Base-by-base conservation (phyloP, 2,113 vertebrate species). In the Gorsachius goisagi region DNA sequence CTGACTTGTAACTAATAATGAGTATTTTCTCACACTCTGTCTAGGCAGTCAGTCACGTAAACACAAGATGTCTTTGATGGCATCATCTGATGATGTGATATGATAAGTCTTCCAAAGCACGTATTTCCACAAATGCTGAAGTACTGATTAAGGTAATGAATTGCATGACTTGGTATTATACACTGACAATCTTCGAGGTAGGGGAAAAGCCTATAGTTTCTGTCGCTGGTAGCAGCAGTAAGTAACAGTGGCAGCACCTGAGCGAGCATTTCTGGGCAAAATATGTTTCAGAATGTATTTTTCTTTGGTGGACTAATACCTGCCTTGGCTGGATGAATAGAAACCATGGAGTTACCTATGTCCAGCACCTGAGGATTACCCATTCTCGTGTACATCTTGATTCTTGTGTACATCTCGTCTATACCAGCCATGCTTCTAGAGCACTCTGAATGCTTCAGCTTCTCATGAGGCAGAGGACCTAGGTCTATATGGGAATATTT, bases 21-120 rank as follows among this genome's bases (percentile, higher is more conserved):
- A 90, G 23, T n/a, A 59, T 94, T 93, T 96, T 92, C 83, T 85
- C 77, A 50, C 86, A 69, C 64, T 88, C 47, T 88, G 56, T 86
- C 88, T 96, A 88, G 82, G 84, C 73, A 81, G 72, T 81, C 89
- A 93, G 56, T 92, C 74, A 60, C 78, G 72, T 72, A 93, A 95
- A 94, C 85, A 86, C 92, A 96, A 73, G 64, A 81, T 94, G 73
- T 68, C 83, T 91, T 94, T 82, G 92, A 82, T 86, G 72, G 69
- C 62, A 83, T 93, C 78, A 90, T 89, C 74, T 79, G 75, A 93
- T 95, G 45, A 93, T 80, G 81, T 87, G 80, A 92, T 77, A 86
- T 90, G 14, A 72, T 93, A 86, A 84, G 66, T 89, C 58, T 94
- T 91, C 66, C 67, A 89, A 74, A 78, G 69, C 60, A 16, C 85